Evolutionary conservation across 92 coral and sea anemone genomes (phyloP), one percentile per base, ranked within the genome.

Genomic region (Phenganax stokvisi): DNA sequence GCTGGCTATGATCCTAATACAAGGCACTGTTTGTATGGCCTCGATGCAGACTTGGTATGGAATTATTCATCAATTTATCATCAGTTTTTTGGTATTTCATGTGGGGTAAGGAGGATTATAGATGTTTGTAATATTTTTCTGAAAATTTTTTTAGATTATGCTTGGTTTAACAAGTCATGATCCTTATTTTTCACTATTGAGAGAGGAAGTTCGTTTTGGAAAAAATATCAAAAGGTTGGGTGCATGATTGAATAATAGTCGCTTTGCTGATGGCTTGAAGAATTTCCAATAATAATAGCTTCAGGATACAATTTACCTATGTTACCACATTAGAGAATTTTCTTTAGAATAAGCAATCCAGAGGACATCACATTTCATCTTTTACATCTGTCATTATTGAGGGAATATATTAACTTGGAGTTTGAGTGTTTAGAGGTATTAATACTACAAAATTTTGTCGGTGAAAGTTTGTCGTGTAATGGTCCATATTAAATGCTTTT

Each of bases 371-470:
- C 98, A 4, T 94, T 94, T 84, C 98, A 94, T 54, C 90, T 94
- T 63, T 90, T 94, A 79, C 98, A 94, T 55, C 78, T 94, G 87
- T 92, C 98, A 15, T 71, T 94, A 76, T 86, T 94, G 77, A 86
- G 98, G 64, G 98, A 94, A 47, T 94, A 94, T 71, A 65, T 94
- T 37, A 97, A 94, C 76, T 94, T 94, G 98, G 98, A 94, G 83
- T 94, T 94, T 57, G 76, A 80, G 61, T 72, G 89, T 69, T 79
- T 94, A 7, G 90, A 94, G 98, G 98, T 94, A 84, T 27, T 70
- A 10, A 6, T 62, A 13, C 56, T n/a, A n/a, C 10, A 8, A 57
- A n/a, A 9, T 16, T 47, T 69, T 8, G 12, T 6, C 30, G 30
- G 62, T 63, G 28, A 10, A 10, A 54, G 16, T 6, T 74, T 31